Base-by-base conservation (phyloP, 2,888 invertebrate species). In the Ceriagrion tenellum region DNA sequence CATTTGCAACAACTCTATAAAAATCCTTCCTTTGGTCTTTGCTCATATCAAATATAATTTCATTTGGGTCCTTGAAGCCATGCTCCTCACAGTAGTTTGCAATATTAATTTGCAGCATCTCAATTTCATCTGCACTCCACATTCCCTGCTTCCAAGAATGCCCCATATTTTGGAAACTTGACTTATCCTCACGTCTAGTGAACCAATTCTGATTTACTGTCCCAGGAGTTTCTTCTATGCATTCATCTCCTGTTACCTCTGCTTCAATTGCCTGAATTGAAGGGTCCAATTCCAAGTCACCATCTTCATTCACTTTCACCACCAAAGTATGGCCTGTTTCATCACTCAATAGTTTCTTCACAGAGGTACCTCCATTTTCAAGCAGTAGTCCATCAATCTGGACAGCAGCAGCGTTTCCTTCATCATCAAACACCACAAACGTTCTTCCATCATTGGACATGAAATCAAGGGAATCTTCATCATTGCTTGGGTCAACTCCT, bases 21-120 rank as follows among this genome's bases (percentile, higher is more conserved):
- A 97, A 97, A 95, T 97, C 97, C 96, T 97, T 97, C 90, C 97
- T 96, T 96, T 97, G 97, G 96, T 97, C 97, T 96, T 97, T 97
- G 0, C 97, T 96, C 97, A 97, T 97, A 95, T 97, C 96, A 96
- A 97, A 97, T 90, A 97, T 97, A 26, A 97, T 96, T 95, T 97
- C 96, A 95, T 96, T 96, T 89, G 97, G 97, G 95, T 97, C 97
- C 59, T 95, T 95, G 56, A 97, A 96, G 56, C 96, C 96, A 95
- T 96, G 96, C 35, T 96, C 96, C 96, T 96, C 96, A 96, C 97
- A 97, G 95, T 97, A 97, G 47, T 96, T 96, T 55, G 96, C 96
- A 95, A 97, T 97, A 95, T 97, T 97, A 18, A 95, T 95, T 95
- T 97, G 96, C 40, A 97, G 96, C 1, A 97, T 95, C 18, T 97